Evolutionary conservation across 2,797 vertebrate genomes (phyloP), one percentile per base, ranked within the genome.

Genomic region (Denticeps clupeoides): DNA sequence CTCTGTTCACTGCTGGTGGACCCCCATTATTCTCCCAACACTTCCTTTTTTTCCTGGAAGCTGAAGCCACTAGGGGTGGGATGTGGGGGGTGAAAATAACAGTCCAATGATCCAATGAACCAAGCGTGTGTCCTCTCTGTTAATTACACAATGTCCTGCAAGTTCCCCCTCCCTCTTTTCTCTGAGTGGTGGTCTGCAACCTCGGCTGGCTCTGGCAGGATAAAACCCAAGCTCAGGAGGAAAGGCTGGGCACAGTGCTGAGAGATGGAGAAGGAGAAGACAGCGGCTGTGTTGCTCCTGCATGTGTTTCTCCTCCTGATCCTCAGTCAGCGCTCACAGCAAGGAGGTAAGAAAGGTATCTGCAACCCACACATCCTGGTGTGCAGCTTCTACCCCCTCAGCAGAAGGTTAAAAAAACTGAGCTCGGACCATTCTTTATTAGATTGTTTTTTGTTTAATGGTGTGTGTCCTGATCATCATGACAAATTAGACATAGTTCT

Each of bases 201-300:
- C n/a, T n/a, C 79, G 82, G 82, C 83, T 83, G 81, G 78, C 78
- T 84, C 79, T 80, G 74, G 74, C 77, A 77, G 89, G 83, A 94
- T 94, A 95, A 93, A 94, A 93, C 84, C 82, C 84, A 74, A 68
- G 65, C 77, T 64, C 74, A 51, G 69, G 68, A 70, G 78, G 80
- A 78, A 60, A 66, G 79, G 83, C 69, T 65, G 80, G 86, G 82
- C 87, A 91, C 88, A 93, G 82, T 78, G 82, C 78, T 83, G 81
- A 78, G 75, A 85, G 84, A 96, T 93, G 90, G 89, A 86, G 65
- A 79, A 73, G 78, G 78, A 80, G 80, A 82, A 75, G 66, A n/a
- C n/a, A n/a, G n/a, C n/a, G n/a, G 81, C 76, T 71, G 70, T 73
- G 61, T 65, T 77, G 60, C 83, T 85, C 75, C 76, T 88, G 37